A percentile compares a stretch with the other conserved stretches of the same genome.
These are phyloP conservation scores for Psilopsiagon aurifrons DNA, from an alignment of 2,113 vertebrate genomes.

Conservation along the genomic window DNA sequence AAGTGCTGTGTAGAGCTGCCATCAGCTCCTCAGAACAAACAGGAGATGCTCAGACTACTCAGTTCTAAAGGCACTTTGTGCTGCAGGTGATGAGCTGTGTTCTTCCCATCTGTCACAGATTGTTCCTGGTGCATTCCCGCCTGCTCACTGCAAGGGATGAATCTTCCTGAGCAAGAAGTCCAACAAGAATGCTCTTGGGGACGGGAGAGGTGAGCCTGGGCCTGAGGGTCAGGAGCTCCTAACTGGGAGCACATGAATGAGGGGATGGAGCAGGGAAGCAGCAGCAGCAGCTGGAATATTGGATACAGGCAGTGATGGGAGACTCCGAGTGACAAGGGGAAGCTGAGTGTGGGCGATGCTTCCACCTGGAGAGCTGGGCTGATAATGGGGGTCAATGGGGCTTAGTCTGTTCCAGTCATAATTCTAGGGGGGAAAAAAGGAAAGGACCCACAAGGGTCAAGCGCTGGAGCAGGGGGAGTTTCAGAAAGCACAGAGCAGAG, in stretches of 20 bases:
- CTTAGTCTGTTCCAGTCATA: not conserved
- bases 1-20: not conserved
- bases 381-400: rapidly evolving
- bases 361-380: no score
- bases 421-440: no score
- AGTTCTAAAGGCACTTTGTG: not conserved
- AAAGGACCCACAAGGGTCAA: not conserved
- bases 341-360: not conserved
- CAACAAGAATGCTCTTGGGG: rapidly evolving
- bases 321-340: rapidly evolving
- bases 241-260: not conserved
- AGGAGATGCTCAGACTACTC: not conserved
- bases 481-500: not conserved
- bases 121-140: not conserved
- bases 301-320: rapidly evolving
- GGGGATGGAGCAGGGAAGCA: not conserved
- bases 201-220: not conserved
- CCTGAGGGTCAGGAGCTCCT: not conserved
- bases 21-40: not conserved
- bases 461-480: not conserved
- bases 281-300: not conserved
- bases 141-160: not conserved
- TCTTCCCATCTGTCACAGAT: not conserved
- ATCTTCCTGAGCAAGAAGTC: not conserved
- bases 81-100: not conserved